Evolutionary conservation across 2,888 invertebrate genomes (phyloP), one percentile per base, ranked within the genome.

Genomic region (Anarsia innoxiella): DNA sequence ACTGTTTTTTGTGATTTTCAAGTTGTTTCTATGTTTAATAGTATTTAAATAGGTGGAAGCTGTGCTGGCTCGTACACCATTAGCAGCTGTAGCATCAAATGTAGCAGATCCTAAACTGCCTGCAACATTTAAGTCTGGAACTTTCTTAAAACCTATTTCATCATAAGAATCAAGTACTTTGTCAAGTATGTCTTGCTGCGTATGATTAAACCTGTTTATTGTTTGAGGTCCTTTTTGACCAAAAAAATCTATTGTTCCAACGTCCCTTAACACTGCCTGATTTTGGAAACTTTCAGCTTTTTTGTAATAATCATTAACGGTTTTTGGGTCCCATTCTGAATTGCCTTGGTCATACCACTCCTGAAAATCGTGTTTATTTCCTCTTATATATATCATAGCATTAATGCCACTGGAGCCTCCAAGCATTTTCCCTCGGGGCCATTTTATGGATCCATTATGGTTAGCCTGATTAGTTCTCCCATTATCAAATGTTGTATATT

Each of bases 401-500:
- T 88, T 88, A 9, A 88, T 59, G 3, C 68, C 67, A 10, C 87
- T 83, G 0, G 75, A 68, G 1, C 88, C 88, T 31, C 88, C 88
- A 45, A 88, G 63, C 56, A 86, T 76, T 54, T 88, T 89, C 0
- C 89, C 91, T 31, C 88, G 71, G 2, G 88, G 82, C 88, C 87
- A 87, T 3, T 49, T 49, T 10, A 63, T 59, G 26, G 55, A 19
- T 28, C 58, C 49, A 39, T 59, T 49, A 36, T 50, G 48, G 13
- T 66, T 71, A 88, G 91, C 93, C 51, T 91, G 73, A 61, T 91
- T 92, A 1, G 89, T 86, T 19, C 83, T 88, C 13, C 89, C 89
- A 59, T 90, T 89, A 0, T 93, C 91, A 54, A 92, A 92, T 0
- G 92, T 92, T 65, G 91, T 92, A 66, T 93, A 94, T 60, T 91